A percentile compares a stretch with the other conserved stretches of the same genome.
These are phyloP conservation scores for Pangasius mekongensis DNA, from an alignment of 2,797 vertebrate genomes.

Conservation along the genomic window DNA sequence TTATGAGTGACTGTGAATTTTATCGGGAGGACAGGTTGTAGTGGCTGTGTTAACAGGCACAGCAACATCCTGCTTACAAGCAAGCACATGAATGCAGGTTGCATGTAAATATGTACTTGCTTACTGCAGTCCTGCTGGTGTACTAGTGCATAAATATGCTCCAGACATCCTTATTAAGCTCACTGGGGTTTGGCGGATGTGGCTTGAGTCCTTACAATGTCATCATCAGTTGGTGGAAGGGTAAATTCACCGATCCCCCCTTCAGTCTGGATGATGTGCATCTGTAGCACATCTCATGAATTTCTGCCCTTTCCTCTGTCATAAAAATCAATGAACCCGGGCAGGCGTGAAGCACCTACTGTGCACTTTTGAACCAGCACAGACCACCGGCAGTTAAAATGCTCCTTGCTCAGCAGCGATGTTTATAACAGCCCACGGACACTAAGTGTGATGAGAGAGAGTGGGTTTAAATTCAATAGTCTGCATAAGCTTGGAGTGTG, in stretches of 20 bases:
- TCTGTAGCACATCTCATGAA: slow-evolving; percentile 52
- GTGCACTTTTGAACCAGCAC: slow-evolving; percentile 53
- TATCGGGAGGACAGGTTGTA: neutral
- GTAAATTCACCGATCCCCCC: slow-evolving; percentile 32
- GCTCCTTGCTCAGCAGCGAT: slow-evolving; percentile 55
- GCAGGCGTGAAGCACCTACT: slow-evolving; percentile 37
- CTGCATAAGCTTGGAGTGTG: neutral
- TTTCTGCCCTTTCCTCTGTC: slow-evolving; percentile 47
- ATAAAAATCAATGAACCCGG: slow-evolving; percentile 59
- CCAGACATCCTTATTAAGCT: slow-evolving; percentile 23
- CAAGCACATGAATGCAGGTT: neutral
- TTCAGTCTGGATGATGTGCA: slow-evolving; percentile 45
- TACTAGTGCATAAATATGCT: slow-evolving; percentile 22
- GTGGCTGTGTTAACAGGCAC: neutral
- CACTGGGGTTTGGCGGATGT: slow-evolving; percentile 1
- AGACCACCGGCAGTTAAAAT: slow-evolving; percentile 47
- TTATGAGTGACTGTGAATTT: neutral
- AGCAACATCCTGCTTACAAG: neutral
- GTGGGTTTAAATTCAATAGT: slow-evolving; percentile 30
- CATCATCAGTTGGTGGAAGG: slow-evolving; percentile 41
- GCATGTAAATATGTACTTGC: slow-evolving; percentile 11
- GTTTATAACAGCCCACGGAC: slow-evolving; percentile 31
- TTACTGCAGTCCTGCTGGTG: neutral
- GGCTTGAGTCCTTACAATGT: slow-evolving; percentile 5
- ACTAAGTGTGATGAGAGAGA: slow-evolving; percentile 22